Evolutionary conservation across 2,888 invertebrate species (phyloP), one percentile per base, ranked within the genome.

Genomic region (Chrysolina oricalcia): DNA sequence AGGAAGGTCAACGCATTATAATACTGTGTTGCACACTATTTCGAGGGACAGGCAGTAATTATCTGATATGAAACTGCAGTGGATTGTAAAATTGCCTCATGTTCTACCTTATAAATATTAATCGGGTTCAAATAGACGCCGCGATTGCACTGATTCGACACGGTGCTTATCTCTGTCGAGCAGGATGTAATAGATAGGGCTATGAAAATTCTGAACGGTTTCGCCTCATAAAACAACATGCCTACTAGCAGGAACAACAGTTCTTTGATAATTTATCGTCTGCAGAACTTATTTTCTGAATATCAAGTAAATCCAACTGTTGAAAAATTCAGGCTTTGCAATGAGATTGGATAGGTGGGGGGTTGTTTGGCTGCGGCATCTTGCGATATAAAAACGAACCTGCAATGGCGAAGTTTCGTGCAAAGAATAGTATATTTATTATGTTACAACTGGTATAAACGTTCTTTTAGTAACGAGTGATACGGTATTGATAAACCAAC

Each of bases 31-130:
- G 71, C 74, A 74, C 74, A 74, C 70, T 70, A 69, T 71, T 76
- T 63, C 69, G 66, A 71, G 69, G 66, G 17, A 56, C 62, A 62
- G 68, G 73, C 56, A 23, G 72, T 63, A 73, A 73, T 76, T 78
- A 78, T 78, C 78, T 77, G 76, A 78, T 78, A 78, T 75, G 65
- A 76, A 76, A 72, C 74, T 64, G 74, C 78, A 73, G 72, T 65
- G 64, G 68, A 72, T 77, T 77, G 78, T 78, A 19, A 75, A 77
- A 78, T 77, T 77, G 70, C 73, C 72, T 73, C 70, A 74, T 66
- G 73, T 73, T 75, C 40, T 65, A 50, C 67, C 75, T 75, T 70
- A 75, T 77, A 71, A 77, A 78, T 78, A 78, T 76, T 76, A 73
- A 78, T 77, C 70, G 67, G 72, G 72, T 74, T 66, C 70, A 73